These are phyloP conservation scores for Boulengeromyrus knoepffleri DNA, from an alignment of 2,113 vertebrate genomes.

Conservation along the genomic window DNA sequence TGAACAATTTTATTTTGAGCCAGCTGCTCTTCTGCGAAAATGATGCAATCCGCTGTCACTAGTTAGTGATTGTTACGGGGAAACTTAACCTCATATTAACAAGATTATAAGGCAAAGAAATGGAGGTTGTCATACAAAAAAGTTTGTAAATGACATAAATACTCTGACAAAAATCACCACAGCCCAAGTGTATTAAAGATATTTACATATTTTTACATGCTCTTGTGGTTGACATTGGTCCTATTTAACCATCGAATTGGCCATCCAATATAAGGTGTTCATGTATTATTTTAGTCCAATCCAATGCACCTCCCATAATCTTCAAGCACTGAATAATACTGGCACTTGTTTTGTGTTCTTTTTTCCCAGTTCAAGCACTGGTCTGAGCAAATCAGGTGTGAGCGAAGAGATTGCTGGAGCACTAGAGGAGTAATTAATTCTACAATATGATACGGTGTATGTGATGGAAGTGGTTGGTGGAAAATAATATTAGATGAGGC, in stretches of 20 bases:
- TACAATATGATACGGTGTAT: not conserved
- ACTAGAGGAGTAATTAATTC: not conserved
- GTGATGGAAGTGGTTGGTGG: not conserved
- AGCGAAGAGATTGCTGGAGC: not conserved
- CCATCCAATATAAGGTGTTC: not conserved
- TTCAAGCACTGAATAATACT: not conserved
- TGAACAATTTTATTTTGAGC: not conserved
- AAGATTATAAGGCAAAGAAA: not conserved
- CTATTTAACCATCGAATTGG: not conserved
- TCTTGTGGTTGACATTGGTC: not conserved
- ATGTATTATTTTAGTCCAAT: not conserved
- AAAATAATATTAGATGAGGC: not conserved
- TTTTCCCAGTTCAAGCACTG: not conserved
- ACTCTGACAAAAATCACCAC: not conserved
- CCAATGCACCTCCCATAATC: not conserved
- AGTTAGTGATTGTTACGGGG: not conserved
- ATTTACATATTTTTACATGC: not conserved
- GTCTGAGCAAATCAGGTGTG: not conserved
- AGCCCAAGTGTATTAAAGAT: not conserved
- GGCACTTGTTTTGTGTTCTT: not conserved
- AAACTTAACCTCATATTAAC: not conserved
- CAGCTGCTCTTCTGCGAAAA: not conserved
- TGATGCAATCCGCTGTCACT: not conserved
- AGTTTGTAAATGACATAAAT: not conserved
- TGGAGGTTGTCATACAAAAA: not conserved